These are phyloP conservation scores for Hylia prasina DNA, from an alignment of 2,113 vertebrate species.

Conservation along the genomic window DNA sequence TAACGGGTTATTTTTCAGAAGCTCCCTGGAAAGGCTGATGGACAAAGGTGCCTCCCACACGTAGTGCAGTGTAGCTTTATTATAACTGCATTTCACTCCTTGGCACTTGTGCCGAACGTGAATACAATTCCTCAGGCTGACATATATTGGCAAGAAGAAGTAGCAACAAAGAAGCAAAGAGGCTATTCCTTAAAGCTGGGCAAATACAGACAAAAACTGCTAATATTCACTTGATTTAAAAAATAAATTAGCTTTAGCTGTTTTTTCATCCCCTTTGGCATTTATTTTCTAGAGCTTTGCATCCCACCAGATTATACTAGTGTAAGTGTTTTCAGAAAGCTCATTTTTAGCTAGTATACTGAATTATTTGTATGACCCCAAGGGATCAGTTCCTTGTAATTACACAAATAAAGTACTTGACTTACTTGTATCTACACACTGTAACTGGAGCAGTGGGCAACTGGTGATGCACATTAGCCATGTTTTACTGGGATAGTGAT, in stretches of 20 bases:
- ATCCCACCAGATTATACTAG: slow-evolving; percentile 7
- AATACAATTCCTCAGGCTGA: not conserved
- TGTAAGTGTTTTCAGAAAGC: slow-evolving; percentile 35
- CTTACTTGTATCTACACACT: not conserved
- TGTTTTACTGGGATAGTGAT: not conserved
- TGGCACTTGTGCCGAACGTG: not conserved
- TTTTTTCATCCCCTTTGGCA: slow-evolving; percentile 9
- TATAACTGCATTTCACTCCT: not conserved
- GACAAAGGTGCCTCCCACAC: not conserved
- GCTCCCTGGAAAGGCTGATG: not conserved
- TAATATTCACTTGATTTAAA: slow-evolving; percentile 42
- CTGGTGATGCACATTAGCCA: not conserved
- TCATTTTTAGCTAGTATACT: slow-evolving; percentile 6
- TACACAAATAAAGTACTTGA: slow-evolving; percentile 14
- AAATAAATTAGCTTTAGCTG: slow-evolving; percentile 29
- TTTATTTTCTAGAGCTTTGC: slow-evolving; percentile 36
- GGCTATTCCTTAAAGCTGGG: not conserved
- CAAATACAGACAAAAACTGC: not conserved
- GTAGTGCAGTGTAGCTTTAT: not conserved
- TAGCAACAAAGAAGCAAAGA: not conserved
- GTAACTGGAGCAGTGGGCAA: not conserved
- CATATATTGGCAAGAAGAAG: not conserved
- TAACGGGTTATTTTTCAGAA: not conserved
- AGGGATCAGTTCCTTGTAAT: slow-evolving; percentile 23
- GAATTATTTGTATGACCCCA: slow-evolving; percentile 22